These are phyloP conservation scores for Dusona sp. DNA, from an alignment of 2,888 invertebrate species.

Conservation along the genomic window DNA sequence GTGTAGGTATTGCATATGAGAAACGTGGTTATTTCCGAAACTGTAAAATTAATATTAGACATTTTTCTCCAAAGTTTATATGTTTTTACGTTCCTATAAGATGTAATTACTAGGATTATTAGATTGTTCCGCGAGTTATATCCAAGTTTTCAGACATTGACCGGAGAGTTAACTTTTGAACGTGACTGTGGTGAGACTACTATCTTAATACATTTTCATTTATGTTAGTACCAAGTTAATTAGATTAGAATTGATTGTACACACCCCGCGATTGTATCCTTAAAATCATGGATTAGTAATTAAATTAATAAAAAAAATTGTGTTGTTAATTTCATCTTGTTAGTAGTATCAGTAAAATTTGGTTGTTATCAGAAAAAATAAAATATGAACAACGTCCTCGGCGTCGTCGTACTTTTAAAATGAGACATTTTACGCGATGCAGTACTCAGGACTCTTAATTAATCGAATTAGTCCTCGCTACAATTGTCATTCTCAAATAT, in stretches of 20 bases:
- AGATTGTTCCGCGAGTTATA: no score
- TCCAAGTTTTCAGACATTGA: no score
- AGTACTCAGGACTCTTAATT: conserved; percentile 17
- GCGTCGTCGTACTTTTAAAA: conserved; percentile 57
- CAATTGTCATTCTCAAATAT: conserved; percentile 7
- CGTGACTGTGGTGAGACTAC: no score
- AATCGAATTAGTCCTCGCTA: conserved; percentile 20
- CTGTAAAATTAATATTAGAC: no score
- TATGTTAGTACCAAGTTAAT: conserved; percentile 11
- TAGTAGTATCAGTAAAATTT: conserved; percentile 28
- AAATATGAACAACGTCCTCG: conserved; percentile 19
- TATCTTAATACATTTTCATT: neutral
- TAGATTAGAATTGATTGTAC: conserved; percentile 10
- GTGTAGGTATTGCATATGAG: no score
- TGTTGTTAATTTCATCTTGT: conserved; percentile 24
- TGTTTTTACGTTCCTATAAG: no score
- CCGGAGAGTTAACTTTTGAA: no score
- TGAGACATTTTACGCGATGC: conserved; percentile 45
- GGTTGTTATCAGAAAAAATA: neutral
- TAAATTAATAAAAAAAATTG: conserved; percentile 36
- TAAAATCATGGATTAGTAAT: conserved; percentile 44
- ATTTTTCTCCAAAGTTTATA: no score
- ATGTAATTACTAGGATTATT: no score
- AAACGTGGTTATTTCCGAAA: no score
- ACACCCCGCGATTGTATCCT: conserved; percentile 20